Conservation (phyloP, 23 tunicate species). For the Trididemnum nubilum region DNA sequence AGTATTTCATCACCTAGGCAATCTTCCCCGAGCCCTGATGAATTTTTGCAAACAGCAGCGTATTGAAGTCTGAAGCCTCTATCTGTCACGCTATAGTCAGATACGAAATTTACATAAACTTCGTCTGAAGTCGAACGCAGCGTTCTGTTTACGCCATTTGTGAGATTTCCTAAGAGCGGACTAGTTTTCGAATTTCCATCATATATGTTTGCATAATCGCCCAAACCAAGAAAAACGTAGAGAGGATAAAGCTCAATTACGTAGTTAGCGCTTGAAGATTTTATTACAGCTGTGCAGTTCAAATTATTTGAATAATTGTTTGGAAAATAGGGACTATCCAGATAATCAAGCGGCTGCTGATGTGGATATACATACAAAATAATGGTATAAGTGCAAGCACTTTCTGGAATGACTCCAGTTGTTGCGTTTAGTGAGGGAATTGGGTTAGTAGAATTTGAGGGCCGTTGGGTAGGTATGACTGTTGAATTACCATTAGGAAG, state of each 20-base stretch:
- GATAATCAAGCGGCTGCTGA: too few relatives aligned
- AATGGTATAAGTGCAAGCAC: not conserved
- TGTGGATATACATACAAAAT: too few relatives aligned
- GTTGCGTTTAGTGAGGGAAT: too few relatives aligned
- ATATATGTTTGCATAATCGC: not conserved
- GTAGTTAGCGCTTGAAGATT: not conserved
- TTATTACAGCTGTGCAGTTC: not conserved
- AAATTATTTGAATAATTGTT: conserved; percentile 4
- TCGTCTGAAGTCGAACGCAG: not conserved
- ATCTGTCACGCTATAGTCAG: not conserved
- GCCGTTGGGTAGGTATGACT: not conserved
- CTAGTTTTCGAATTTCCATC: not conserved
- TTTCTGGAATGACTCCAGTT: too few relatives aligned
- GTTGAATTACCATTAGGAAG: too few relatives aligned
- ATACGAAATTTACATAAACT: not conserved
- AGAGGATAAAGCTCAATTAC: not conserved
- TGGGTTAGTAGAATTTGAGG: too few relatives aligned
- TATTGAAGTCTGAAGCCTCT: not conserved
- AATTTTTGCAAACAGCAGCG: not conserved
- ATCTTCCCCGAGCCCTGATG: not conserved
- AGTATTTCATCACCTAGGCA: too few relatives aligned
- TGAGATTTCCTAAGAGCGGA: not conserved
- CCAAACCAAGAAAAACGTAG: not conserved
- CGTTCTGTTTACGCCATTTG: not conserved
- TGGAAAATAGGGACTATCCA: conserved; percentile 18